phyloP scores from a whole-genome alignment of 2,888 invertebrate species.

The Scelioninae gen. 2 region DNA sequence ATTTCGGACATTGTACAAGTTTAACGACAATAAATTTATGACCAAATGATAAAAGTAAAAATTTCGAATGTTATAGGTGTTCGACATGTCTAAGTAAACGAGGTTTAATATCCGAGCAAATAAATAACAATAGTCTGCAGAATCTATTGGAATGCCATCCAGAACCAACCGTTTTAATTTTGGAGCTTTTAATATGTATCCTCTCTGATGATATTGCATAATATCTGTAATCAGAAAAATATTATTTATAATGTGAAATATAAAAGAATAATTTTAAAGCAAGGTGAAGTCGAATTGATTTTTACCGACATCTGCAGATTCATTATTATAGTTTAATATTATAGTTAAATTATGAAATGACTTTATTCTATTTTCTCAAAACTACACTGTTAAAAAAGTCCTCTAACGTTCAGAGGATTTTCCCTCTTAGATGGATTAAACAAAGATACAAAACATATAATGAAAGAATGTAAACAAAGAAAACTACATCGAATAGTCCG shows the following conservation, averaged over 20 bases:
- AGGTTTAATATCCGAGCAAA: slow-evolving; percentile 79
- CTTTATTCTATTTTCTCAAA: too few relatives aligned
- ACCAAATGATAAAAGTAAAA: slow-evolving; percentile 82
- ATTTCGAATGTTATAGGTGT: slow-evolving; percentile 80
- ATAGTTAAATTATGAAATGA: too few relatives aligned
- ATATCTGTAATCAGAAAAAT: slow-evolving; percentile 26
- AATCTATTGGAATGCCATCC: slow-evolving; percentile 77
- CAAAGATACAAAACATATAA: too few relatives aligned
- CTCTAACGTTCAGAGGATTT: too few relatives aligned
- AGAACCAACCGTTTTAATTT: slow-evolving; percentile 79
- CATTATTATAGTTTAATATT: too few relatives aligned
- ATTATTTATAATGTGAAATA: background rate
- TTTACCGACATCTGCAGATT: too few relatives aligned
- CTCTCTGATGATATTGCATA: slow-evolving; percentile 72
- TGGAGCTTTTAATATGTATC: slow-evolving; percentile 79
- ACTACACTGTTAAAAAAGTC: too few relatives aligned
- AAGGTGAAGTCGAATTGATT: too few relatives aligned
- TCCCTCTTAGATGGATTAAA: too few relatives aligned
- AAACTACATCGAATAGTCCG: too few relatives aligned
- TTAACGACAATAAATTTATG: slow-evolving; percentile 83
- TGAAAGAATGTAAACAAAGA: too few relatives aligned
- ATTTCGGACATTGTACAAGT: slow-evolving; percentile 85
- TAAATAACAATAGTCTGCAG: slow-evolving; percentile 77
- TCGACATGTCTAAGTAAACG: slow-evolving; percentile 84
- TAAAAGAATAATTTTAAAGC: too few relatives aligned